Evolutionary conservation across 2,888 invertebrate species (phyloP).

Genomic region (Clostera curtula): DNA sequence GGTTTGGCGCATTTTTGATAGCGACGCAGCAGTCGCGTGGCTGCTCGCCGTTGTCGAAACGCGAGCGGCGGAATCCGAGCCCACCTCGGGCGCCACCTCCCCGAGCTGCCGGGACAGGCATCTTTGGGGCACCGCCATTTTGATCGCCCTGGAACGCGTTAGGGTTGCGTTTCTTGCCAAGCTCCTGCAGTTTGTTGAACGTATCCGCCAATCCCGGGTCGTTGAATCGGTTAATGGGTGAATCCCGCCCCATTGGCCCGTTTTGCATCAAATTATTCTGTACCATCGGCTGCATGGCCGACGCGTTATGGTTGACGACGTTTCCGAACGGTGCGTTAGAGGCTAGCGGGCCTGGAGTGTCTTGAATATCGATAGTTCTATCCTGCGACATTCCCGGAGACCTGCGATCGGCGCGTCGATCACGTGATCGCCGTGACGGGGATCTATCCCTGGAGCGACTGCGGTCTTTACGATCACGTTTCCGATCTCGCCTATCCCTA

Average conservation of each 20-base stretch:
- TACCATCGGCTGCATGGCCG: conserved; percentile 22
- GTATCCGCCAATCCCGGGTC: conserved; percentile 49
- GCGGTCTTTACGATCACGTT: conserved; percentile 68
- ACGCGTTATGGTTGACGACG: conserved; percentile 14
- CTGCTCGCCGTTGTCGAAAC: conserved; percentile 42
- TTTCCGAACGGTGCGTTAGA: conserved; percentile 19
- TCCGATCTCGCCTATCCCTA: conserved; percentile 65
- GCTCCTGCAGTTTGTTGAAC: conserved; percentile 53
- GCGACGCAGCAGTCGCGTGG: conserved; percentile 77
- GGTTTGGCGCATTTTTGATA: conserved; percentile 82
- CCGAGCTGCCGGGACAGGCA: conserved; percentile 19
- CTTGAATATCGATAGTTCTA: conserved; percentile 26
- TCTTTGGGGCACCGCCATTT: conserved; percentile 24
- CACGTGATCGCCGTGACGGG: conserved; percentile 64
- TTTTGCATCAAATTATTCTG: conserved; percentile 25
- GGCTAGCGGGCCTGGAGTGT: conserved; percentile 13
- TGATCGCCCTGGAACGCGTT: conserved; percentile 70
- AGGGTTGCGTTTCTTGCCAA: conserved; percentile 76
- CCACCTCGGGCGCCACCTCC: conserved; percentile 28
- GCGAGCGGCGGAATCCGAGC: conserved; percentile 38
- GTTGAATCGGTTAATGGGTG: conserved; percentile 32
- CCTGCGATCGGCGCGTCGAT: conserved; percentile 63
- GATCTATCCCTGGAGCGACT: conserved; percentile 74
- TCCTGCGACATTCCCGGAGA: conserved; percentile 48
- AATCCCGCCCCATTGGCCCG: conserved; percentile 23